Percentiles rank a stretch among this genome's conserved stretches.
Evolutionary conservation across 2,113 vertebrate species (phyloP).

Genomic region (Equus quagga): DNA sequence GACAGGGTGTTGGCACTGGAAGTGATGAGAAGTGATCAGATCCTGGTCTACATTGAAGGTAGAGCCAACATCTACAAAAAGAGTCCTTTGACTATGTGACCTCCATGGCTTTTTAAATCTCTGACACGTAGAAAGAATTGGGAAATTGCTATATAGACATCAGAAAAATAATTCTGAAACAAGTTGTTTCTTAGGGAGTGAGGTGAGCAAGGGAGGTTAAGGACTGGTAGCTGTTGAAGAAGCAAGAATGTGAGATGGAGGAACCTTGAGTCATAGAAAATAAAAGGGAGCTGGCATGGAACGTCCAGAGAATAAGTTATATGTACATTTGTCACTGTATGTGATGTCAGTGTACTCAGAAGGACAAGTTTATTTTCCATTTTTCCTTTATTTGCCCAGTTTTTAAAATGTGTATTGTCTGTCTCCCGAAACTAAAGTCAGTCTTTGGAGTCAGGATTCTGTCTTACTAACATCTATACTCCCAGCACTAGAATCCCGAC

Average conservation of each 20-base stretch:
- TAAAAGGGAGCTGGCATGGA: not conserved
- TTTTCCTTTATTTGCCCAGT: not conserved
- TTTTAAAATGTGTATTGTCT: not conserved
- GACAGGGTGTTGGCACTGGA: not conserved
- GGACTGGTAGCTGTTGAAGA: not conserved
- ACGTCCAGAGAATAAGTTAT: not conserved
- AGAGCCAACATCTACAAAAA: not conserved
- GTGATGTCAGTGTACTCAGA: too few species aligned
- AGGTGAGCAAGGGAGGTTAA: too few species aligned
- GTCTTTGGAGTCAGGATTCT: too few species aligned
- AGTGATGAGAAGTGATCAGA: not conserved
- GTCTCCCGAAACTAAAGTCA: not conserved
- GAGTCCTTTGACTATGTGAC: too few species aligned
- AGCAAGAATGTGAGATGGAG: not conserved
- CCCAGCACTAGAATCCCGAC: not conserved
- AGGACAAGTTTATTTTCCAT: not conserved
- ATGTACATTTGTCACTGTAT: accelerated
- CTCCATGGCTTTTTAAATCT: not conserved
- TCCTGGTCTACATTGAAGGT: not conserved
- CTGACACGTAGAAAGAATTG: not conserved
- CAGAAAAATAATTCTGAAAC: not conserved
- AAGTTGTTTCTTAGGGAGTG: not conserved
- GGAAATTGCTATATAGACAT: not conserved
- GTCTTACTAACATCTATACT: not conserved
- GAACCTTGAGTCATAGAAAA: accelerated